Evolutionary conservation across 2,888 invertebrate genomes (phyloP), one percentile per base, ranked within the genome.

Genomic region (Troides aeacus): DNA sequence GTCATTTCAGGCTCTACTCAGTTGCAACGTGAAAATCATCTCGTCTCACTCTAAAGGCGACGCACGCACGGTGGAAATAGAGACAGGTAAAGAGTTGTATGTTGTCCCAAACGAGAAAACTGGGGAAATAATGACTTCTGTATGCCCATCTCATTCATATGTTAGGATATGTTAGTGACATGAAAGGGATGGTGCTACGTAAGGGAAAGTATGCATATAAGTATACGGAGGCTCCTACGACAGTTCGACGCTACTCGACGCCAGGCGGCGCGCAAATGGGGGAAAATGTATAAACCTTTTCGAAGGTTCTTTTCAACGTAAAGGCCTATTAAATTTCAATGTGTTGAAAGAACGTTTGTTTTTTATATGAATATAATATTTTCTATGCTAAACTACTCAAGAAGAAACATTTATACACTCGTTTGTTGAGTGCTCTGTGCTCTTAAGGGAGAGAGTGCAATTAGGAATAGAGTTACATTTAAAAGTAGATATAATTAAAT

Each of bases 101-200:
- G 87, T 90, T 92, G 91, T 90, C 89, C 82, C 80, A 78, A 46
- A 80, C 84, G 17, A 84, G 88, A 78, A 89, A 91, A 92, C 79
- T 82, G 76, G 77, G 77, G 81, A 75, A 82, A 81, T 85, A 82
- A 85, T 85, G 85, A 82, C 83, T 84, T 79, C 86, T 86, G 75
- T 89, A 88, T 79, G 85, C 79, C 86, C 82, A 85, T 92, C 92
- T 85, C 90, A 77, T 85, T 92, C 91, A 83, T 87, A 84, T 90
- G 88, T 92, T 89, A 82, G 86, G 78, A 79, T 84, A 84, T 83
- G 87, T 87, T 83, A 83, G 85, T 80, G 81, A 82, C 77, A 82
- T 81, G 87, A 90, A 85, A 89, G 89, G 88, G 90, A 91, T 83
- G 85, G 89, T 85, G 81, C 76, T 76, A 75, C 70, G 76, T 73